Percentiles rank a stretch among this genome's conserved stretches.
Conservation (phyloP, 1,140 invertebrate genomes). For the Drosophila watanabei region DNA sequence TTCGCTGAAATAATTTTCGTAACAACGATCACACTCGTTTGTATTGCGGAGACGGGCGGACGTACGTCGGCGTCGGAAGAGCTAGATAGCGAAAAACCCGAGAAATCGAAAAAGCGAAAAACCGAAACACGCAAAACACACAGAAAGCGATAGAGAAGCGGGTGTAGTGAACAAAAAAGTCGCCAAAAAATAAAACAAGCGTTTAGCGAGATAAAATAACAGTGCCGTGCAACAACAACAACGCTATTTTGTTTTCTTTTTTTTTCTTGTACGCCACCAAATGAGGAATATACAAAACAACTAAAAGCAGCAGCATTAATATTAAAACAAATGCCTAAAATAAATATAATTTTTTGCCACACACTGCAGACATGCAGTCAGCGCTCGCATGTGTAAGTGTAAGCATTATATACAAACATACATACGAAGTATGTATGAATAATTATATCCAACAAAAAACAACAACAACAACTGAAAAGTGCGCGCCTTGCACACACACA, state of each 20-base stretch:
- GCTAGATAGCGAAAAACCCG: conserved; percentile 23
- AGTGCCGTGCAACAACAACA: conserved; percentile 17
- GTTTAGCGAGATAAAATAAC: background rate
- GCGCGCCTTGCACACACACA: conserved; percentile 24
- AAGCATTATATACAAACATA: conserved; percentile 4
- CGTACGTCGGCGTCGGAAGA: conserved; percentile 58
- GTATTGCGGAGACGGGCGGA: conserved; percentile 83
- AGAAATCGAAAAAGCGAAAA: conserved; percentile 59
- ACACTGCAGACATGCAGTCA: conserved; percentile 55
- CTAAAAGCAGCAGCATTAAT: conserved; percentile 7
- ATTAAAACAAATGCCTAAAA: conserved; percentile 46
- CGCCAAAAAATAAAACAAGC: conserved; percentile 1
- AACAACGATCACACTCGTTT: conserved; percentile 85
- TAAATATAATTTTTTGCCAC: conserved; percentile 37
- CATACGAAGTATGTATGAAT: conserved; percentile 16
- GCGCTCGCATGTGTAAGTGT: conserved; percentile 49
- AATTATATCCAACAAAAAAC: conserved; percentile 30
- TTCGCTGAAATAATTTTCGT: conserved; percentile 85
- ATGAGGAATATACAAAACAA: conserved; percentile 18
- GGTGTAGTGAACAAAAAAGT: background rate
- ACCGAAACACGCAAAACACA: conserved; percentile 20
- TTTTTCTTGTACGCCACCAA: conserved; percentile 14
- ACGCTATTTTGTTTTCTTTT: conserved; percentile 18
- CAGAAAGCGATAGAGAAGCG: background rate
- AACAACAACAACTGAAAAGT: conserved; percentile 41